Conservation (phyloP, 2,113 vertebrate genomes). For the Suricata suricatta region DNA sequence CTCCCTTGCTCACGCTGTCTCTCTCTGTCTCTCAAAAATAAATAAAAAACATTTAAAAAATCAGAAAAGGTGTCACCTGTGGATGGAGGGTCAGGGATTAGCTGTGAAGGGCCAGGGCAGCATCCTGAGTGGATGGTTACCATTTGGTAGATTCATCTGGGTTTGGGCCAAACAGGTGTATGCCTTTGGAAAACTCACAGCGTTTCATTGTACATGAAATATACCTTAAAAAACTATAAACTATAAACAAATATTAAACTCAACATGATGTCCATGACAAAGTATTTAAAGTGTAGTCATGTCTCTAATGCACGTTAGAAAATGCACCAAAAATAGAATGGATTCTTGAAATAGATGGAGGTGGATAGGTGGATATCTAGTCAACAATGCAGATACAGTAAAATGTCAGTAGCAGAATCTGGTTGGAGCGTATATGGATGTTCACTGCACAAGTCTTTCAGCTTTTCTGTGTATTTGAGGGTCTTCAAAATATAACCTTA, state of each 20-base stretch:
- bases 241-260: neutral
- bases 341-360: neutral
- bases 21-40: too few species aligned
- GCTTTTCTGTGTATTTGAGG: too few species aligned
- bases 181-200: neutral
- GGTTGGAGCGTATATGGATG: neutral
- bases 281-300: neutral
- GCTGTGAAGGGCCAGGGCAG: neutral
- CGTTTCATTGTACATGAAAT: neutral
- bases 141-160: rapidly evolving
- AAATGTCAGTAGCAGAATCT: neutral
- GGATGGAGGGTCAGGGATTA: rapidly evolving
- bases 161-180: neutral
- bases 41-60: neutral
- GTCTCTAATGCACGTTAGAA: neutral
- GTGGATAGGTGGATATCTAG: neutral
- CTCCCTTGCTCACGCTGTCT: too few species aligned
- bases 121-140: rapidly evolving
- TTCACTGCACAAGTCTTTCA: neutral
- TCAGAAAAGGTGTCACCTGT: neutral
- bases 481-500: neutral
- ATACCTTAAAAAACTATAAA: neutral
- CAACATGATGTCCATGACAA: neutral
- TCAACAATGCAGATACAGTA: neutral
- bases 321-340: neutral